These are phyloP conservation scores for Ylistrum balloti DNA, from an alignment of 1,140 invertebrate species.

Conservation along the genomic window DNA sequence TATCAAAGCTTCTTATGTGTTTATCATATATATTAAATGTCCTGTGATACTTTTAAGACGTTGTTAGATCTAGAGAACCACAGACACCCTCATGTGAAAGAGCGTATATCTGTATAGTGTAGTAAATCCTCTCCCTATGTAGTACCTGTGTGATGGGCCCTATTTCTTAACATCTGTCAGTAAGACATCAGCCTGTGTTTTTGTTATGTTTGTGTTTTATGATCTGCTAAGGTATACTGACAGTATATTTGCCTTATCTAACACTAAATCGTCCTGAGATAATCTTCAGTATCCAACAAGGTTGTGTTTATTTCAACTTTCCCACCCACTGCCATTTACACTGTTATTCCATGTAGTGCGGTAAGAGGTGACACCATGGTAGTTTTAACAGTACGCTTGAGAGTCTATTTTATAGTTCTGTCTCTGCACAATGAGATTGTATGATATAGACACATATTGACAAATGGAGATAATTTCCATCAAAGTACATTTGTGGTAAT, in stretches of 20 bases:
- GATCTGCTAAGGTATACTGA: neutral
- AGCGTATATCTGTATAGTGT: neutral
- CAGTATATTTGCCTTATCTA: neutral
- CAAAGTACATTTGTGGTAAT: no score
- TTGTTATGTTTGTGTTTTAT: neutral
- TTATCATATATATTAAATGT: constrained; percentile 35
- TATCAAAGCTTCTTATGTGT: constrained; percentile 1
- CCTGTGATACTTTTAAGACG: neutral
- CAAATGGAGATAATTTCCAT: no score
- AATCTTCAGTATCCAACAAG: neutral
- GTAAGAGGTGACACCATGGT: no score
- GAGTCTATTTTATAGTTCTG: no score
- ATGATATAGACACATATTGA: no score
- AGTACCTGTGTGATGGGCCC: neutral
- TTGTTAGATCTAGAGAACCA: neutral
- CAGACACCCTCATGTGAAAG: neutral
- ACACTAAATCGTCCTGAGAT: neutral
- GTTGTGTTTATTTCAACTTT: neutral
- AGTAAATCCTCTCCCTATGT: neutral
- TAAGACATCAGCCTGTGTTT: neutral
- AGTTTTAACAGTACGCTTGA: no score
- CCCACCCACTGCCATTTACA: neutral
- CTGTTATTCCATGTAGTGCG: no score
- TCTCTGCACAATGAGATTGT: no score
- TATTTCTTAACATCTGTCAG: neutral